Percentiles rank a stretch among this genome's conserved stretches.
Conservation (phyloP, 2,113 vertebrate species). For the Periophthalmodon schlosseri region DNA sequence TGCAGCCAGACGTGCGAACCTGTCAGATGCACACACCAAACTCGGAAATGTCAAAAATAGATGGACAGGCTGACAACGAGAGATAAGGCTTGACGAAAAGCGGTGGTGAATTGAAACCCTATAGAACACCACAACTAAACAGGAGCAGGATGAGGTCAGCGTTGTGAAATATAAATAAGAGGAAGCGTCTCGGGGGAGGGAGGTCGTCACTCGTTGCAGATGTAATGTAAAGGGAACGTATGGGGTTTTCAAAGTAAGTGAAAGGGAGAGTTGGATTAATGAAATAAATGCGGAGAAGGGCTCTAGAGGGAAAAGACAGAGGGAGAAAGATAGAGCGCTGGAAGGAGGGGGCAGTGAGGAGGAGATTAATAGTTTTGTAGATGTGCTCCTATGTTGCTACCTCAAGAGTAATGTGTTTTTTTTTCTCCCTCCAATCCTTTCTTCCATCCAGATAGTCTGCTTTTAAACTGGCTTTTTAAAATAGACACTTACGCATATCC, state of each 20-base stretch:
- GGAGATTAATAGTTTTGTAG: conserved; percentile 77
- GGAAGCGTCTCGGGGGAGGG: conserved; percentile 28
- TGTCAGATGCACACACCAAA: conserved; percentile 5
- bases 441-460: conserved; percentile 61
- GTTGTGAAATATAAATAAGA: conserved; percentile 21
- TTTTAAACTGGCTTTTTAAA: conserved; percentile 56
- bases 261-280: conserved; percentile 66
- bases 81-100: conserved; percentile 34
- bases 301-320: conserved; percentile 56
- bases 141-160: conserved; percentile 45
- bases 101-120: conserved; percentile 37
- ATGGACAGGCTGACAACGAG: conserved; percentile 1
- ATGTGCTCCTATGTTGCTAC: conserved; percentile 69
- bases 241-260: conserved; percentile 45
- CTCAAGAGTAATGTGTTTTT: conserved; percentile 70
- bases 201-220: conserved; percentile 29
- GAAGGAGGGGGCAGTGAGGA: conserved; percentile 50
- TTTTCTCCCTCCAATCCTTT: conserved; percentile 57
- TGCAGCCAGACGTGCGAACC: conserved; percentile 47
- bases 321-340: conserved; percentile 47
- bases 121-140: conserved; percentile 51
- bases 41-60: conserved; percentile 10
- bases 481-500: conserved; percentile 32
- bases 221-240: conserved; percentile 63
- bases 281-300: conserved; percentile 70